phyloP scores from a whole-genome alignment of 2,888 invertebrate genomes.

The Deroplatys truncata region DNA sequence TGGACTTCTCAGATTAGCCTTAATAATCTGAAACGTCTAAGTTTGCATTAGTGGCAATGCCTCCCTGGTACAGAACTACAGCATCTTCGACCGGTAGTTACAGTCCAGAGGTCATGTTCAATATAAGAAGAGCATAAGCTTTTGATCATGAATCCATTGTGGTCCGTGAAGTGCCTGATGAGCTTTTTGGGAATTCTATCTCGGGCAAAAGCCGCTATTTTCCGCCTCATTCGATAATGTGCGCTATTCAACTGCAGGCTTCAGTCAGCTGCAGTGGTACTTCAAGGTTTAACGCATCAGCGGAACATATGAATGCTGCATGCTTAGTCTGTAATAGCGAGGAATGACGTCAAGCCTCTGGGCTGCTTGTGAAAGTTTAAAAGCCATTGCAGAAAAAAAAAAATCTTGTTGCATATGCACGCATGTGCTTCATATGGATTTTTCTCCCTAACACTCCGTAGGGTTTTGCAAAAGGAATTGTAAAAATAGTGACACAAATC shows the following conservation, averaged over 20 bases:
- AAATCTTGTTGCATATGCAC: neutral
- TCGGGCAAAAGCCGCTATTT: neutral
- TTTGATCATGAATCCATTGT: neutral
- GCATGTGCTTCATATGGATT: neutral
- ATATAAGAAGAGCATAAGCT: neutral
- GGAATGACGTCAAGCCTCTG: neutral
- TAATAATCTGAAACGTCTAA: too few relatives aligned
- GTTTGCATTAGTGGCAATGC: too few relatives aligned
- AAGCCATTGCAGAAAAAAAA: neutral
- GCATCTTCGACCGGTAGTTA: too few relatives aligned
- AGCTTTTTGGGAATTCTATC: neutral
- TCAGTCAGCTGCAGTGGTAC: neutral
- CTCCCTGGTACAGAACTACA: too few relatives aligned
- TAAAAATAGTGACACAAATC: too few relatives aligned
- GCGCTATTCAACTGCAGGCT: neutral
- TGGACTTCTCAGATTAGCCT: too few relatives aligned
- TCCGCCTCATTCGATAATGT: neutral
- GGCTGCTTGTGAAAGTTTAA: neutral
- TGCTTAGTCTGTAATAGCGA: neutral
- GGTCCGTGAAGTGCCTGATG: neutral
- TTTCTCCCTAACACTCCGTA: neutral
- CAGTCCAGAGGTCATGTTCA: neutral
- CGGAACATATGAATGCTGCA: neutral
- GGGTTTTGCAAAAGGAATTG: neutral
- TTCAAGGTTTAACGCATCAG: neutral